Percentiles rank a stretch among this genome's conserved stretches.
Conservation (phyloP, 2,797 vertebrate genomes). For the Pseudochaenichthys georgianus region DNA sequence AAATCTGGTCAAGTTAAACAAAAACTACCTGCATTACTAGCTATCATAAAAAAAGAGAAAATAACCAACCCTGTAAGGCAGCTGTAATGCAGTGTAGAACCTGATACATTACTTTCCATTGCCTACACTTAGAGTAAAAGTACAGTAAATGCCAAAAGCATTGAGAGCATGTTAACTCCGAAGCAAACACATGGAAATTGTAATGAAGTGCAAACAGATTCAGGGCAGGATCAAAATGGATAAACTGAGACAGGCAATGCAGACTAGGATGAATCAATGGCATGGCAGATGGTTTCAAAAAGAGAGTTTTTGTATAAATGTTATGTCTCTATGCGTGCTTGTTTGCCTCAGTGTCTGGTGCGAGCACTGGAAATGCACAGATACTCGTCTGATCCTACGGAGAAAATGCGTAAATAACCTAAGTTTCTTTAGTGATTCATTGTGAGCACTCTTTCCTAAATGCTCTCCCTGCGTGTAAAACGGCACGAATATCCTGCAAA, state of each 20-base stretch:
- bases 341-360: slow-evolving; percentile 38
- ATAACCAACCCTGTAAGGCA: neutral
- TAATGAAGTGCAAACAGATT: neutral
- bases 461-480: neutral
- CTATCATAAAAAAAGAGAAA: neutral
- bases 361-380: slow-evolving; percentile 27
- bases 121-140: slow-evolving; percentile 16
- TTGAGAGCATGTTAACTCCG: neutral
- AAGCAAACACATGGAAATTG: slow-evolving; percentile 21
- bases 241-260: slow-evolving; percentile 6
- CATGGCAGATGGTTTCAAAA: slow-evolving; percentile 13
- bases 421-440: slow-evolving; percentile 40
- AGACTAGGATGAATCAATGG: slow-evolving; percentile 5
- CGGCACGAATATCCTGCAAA: slow-evolving; percentile 20
- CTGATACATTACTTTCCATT: neutral
- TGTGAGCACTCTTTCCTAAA: slow-evolving; percentile 34
- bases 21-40: neutral
- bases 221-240: slow-evolving; percentile 3
- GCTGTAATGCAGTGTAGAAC: neutral
- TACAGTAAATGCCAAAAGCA: neutral
- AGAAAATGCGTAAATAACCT: slow-evolving; percentile 33
- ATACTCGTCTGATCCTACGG: neutral
- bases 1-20: slow-evolving; percentile 5
- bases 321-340: slow-evolving; percentile 8
- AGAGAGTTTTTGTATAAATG: slow-evolving; percentile 19